Evolutionary conservation across 2,888 invertebrate genomes (phyloP).

Genomic region (Heteropelma amictum): DNA sequence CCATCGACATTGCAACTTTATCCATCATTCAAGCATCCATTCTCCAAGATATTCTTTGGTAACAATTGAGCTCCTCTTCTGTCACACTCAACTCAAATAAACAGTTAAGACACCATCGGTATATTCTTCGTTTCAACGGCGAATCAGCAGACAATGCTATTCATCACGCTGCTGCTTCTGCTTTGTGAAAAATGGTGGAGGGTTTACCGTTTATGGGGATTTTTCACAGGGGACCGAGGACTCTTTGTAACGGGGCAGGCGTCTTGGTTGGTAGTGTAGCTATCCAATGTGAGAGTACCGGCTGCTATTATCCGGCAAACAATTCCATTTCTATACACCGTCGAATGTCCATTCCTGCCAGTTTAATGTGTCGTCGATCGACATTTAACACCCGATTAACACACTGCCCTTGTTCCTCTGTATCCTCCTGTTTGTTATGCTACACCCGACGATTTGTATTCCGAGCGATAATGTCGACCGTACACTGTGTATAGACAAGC

Average conservation of each 20-base stretch:
- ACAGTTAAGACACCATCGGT: no score
- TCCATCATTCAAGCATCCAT: no score
- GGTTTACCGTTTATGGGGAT: no score
- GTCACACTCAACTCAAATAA: no score
- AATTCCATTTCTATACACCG: constrained; percentile 45
- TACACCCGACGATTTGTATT: constrained; percentile 17
- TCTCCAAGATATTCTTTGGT: no score
- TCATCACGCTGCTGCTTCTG: no score
- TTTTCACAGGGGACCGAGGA: no score
- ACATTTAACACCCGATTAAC: constrained; percentile 55
- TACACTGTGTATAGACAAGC: neutral
- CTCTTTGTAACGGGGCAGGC: constrained; percentile 19
- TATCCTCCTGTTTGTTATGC: constrained; percentile 5
- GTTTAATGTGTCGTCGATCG: constrained; percentile 41
- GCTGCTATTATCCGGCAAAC: constrained; percentile 27
- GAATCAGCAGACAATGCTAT: no score
- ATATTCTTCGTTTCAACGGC: no score
- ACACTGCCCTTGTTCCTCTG: constrained; percentile 22
- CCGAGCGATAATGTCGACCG: constrained; percentile 21
- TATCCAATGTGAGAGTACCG: constrained; percentile 20
- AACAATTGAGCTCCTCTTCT: no score
- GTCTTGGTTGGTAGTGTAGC: constrained; percentile 20
- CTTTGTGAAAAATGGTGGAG: no score
- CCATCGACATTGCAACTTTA: no score
- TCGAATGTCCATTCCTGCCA: neutral